Evolutionary conservation across 2,797 vertebrate species (phyloP).

Genomic region (Anabacerthia variegaticeps): DNA sequence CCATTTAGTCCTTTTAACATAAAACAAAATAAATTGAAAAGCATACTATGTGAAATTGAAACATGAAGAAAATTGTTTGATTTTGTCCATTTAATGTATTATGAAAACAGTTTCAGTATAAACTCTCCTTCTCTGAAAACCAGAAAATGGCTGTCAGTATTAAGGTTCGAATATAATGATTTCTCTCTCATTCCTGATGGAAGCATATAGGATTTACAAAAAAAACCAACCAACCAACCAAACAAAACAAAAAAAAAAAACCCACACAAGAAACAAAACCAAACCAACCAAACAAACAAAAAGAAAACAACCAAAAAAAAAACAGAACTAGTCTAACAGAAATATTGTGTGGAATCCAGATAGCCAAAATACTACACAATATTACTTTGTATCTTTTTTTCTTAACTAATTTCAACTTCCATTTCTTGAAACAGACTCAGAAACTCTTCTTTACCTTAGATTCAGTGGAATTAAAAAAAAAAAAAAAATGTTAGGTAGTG

Average conservation of each 20-base stretch:
- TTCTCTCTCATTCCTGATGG: not conserved
- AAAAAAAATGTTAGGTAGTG: not conserved
- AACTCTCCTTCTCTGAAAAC: not conserved
- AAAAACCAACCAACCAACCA: not conserved
- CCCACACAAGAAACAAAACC: too few relatives aligned
- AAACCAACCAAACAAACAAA: too few relatives aligned
- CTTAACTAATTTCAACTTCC: not conserved
- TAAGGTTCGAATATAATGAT: not conserved
- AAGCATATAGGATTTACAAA: not conserved
- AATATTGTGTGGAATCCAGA: not conserved
- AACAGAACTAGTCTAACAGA: not conserved
- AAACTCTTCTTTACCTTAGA: not conserved
- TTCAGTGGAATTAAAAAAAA: not conserved
- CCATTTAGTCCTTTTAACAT: not conserved
- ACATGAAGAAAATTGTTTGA: not conserved
- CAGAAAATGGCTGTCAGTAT: not conserved
- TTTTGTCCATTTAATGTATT: not conserved
- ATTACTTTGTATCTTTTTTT: not conserved
- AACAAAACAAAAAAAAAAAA: too few relatives aligned
- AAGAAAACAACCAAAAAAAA: too few relatives aligned
- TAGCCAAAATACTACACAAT: not conserved
- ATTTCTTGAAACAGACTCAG: not conserved
- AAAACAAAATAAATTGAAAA: not conserved
- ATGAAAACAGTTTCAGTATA: not conserved
- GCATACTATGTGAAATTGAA: not conserved